These are phyloP conservation scores for Actenoides hombroni DNA, from an alignment of 2,113 vertebrate species.

Conservation along the genomic window DNA sequence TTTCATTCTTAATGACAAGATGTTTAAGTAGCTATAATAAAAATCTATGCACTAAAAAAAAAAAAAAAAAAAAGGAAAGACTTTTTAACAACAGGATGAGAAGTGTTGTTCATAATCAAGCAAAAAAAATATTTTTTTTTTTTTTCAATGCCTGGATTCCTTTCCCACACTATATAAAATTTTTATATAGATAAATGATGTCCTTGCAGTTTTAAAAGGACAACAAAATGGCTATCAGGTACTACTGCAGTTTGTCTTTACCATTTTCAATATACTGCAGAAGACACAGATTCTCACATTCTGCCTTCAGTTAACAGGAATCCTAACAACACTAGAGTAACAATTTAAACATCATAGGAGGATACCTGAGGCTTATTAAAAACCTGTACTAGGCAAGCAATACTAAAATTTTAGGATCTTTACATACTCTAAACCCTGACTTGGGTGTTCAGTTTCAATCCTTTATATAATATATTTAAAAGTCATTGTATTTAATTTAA, in stretches of 20 bases:
- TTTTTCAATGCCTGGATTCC: background rate
- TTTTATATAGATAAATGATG: background rate
- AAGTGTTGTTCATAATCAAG: background rate
- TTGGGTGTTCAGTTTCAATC: background rate
- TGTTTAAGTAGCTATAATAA: background rate
- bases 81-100: background rate
- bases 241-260: background rate
- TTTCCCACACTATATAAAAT: background rate
- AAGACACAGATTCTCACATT: background rate
- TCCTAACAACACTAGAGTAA: background rate
- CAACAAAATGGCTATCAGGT: background rate
- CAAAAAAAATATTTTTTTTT: background rate
- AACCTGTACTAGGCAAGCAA: background rate
- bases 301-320: background rate
- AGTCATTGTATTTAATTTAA: background rate
- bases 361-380: background rate
- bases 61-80: background rate
- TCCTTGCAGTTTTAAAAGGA: background rate
- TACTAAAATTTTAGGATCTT: background rate
- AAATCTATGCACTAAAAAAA: background rate
- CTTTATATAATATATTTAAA: background rate
- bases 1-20: background rate
- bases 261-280: background rate
- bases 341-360: background rate
- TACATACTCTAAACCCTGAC: background rate